A percentile compares a stretch with the other conserved stretches of the same genome.
phyloP scores from a whole-genome alignment of 2,797 vertebrate species.

The Myotis vivesi region DNA sequence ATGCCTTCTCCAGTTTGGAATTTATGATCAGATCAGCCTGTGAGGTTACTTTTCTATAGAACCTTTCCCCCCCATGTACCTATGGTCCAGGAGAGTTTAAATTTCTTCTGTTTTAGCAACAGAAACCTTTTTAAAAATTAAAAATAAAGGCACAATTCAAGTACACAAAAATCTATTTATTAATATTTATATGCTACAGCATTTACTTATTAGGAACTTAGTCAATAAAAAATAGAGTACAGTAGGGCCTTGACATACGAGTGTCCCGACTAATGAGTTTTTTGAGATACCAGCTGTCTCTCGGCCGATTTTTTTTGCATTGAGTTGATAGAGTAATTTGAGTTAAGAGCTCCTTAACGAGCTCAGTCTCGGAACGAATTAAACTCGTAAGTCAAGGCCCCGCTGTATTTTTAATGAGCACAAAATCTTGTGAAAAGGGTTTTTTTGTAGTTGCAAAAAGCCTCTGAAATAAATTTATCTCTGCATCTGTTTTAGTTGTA shows the following conservation, averaged over 20 bases:
- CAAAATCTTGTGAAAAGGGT: not conserved
- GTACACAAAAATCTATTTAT: not conserved
- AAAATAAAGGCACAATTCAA: not conserved
- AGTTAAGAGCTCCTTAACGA: too few species aligned
- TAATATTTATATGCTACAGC: not conserved
- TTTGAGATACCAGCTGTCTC: too few species aligned
- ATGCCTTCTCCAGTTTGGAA: not conserved
- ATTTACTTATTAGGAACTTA: slow-evolving; percentile 17
- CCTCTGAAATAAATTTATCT: slow-evolving; percentile 21
- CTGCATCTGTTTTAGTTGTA: not conserved
- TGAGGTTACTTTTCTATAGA: not conserved
- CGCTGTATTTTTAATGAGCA: not conserved
- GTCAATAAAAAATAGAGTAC: not conserved
- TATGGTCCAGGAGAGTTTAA: not conserved
- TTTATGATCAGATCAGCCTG: not conserved
- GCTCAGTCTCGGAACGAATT: too few species aligned
- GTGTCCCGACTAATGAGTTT: too few species aligned
- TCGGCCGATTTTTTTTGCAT: too few species aligned
- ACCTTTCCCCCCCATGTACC: rapidly evolving
- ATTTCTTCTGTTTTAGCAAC: not conserved
- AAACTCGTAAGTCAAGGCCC: too few species aligned
- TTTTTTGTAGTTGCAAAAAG: not conserved
- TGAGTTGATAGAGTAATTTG: too few species aligned
- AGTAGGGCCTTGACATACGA: too few species aligned
- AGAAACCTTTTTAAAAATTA: not conserved